A percentile compares a stretch with the other conserved stretches of the same genome.
phyloP scores from a whole-genome alignment of 2,888 invertebrate species.

The Apotomis betuletana region DNA sequence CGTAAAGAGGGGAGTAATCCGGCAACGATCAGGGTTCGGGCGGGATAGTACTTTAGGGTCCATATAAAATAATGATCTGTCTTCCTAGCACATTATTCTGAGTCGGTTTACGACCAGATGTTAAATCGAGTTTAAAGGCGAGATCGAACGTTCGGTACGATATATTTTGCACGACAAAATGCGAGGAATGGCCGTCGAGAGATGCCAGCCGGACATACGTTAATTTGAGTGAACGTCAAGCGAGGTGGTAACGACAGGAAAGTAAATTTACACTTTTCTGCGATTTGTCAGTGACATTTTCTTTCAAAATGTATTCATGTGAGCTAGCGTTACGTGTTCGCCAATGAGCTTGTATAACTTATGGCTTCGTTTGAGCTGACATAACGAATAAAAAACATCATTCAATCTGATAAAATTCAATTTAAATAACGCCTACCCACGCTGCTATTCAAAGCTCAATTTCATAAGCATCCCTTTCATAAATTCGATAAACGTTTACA shows the following conservation, averaged over 20 bases:
- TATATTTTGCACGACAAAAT: slow-evolving; percentile 14
- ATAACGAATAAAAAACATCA: neutral
- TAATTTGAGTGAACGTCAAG: neutral
- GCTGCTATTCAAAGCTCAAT: slow-evolving; percentile 14
- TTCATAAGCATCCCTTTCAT: slow-evolving; percentile 28
- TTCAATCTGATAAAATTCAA: neutral
- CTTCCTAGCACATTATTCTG: slow-evolving; percentile 63
- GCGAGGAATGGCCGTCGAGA: neutral
- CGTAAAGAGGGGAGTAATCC: slow-evolving; percentile 77
- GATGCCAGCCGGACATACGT: neutral
- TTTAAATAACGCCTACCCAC: slow-evolving; percentile 12
- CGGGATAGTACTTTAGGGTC: slow-evolving; percentile 69
- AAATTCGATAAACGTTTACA: slow-evolving; percentile 19
- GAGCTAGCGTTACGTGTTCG: neutral
- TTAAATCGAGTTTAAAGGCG: slow-evolving; percentile 53
- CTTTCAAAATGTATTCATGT: neutral
- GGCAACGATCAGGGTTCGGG: slow-evolving; percentile 69
- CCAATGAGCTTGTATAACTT: neutral
- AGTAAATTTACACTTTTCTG: slow-evolving; percentile 1
- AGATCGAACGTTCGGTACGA: slow-evolving; percentile 27
- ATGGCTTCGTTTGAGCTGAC: neutral
- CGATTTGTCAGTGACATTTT: neutral
- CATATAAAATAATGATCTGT: slow-evolving; percentile 75
- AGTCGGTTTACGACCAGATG: slow-evolving; percentile 55
- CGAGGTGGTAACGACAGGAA: neutral